Conservation (phyloP, 2,888 invertebrate genomes). For the Gastrophysa polygoni region DNA sequence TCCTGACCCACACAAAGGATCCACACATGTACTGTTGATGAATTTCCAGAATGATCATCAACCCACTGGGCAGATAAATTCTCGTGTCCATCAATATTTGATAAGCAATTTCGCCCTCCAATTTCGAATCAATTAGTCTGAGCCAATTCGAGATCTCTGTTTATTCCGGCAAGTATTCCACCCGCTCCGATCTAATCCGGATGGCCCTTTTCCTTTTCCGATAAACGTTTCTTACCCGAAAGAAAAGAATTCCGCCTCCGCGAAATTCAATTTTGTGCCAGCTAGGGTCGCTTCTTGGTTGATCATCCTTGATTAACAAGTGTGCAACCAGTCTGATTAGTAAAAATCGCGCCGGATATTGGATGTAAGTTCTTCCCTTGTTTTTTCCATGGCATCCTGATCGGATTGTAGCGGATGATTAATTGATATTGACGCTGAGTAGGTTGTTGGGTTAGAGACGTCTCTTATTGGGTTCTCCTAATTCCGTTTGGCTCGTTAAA, state of each 20-base stretch:
- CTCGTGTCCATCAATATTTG: background rate
- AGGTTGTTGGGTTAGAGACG: background rate
- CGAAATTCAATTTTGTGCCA: slow-evolving; percentile 47
- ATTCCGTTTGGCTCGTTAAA: background rate
- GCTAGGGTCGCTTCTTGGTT: slow-evolving; percentile 36
- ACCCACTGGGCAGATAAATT: background rate
- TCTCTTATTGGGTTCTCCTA: background rate
- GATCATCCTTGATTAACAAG: slow-evolving; percentile 47
- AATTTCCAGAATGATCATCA: too few relatives aligned
- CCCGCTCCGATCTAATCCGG: slow-evolving; percentile 26
- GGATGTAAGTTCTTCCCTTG: slow-evolving; percentile 43
- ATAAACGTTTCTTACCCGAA: slow-evolving; percentile 43
- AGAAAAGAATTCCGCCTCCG: slow-evolving; percentile 36
- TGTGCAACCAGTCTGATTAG: slow-evolving; percentile 41
- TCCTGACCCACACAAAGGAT: too few relatives aligned
- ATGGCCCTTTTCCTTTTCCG: slow-evolving; percentile 32
- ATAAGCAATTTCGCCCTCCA: background rate
- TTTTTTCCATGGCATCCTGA: slow-evolving; percentile 33
- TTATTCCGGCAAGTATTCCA: background rate
- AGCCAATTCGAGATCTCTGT: background rate
- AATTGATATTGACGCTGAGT: slow-evolving; percentile 34
- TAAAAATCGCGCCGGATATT: slow-evolving; percentile 44
- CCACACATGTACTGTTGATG: too few relatives aligned
- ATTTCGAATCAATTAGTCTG: background rate
- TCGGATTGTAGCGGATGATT: slow-evolving; percentile 38